Conservation (phyloP, 2,113 vertebrate genomes). For the Oncorhynchus tshawytscha region DNA sequence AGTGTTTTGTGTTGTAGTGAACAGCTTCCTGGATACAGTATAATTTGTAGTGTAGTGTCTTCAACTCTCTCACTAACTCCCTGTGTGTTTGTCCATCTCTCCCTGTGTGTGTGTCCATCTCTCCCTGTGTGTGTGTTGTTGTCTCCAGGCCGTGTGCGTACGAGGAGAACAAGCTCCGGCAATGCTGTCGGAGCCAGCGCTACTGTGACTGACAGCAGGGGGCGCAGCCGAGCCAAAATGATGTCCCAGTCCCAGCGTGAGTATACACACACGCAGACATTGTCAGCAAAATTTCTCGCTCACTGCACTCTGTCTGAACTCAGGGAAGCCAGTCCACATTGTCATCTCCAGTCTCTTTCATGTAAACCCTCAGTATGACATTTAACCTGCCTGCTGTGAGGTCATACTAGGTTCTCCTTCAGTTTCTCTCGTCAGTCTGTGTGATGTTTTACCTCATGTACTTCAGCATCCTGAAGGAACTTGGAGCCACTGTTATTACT, state of each 20-base stretch:
- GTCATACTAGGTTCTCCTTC: conserved; percentile 38
- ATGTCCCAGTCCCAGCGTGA: conserved; percentile 98
- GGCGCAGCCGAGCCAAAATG: conserved; percentile 94
- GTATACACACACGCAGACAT: conserved; percentile 43
- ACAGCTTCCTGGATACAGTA: neutral
- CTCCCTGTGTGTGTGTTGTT: neutral
- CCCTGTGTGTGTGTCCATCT: no score
- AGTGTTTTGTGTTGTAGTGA: neutral
- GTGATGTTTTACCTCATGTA: conserved; percentile 3
- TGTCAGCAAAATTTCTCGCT: neutral
- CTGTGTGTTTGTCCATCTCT: neutral
- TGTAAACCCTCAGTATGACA: conserved; percentile 30
- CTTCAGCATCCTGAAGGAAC: conserved; percentile 13
- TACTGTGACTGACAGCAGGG: conserved; percentile 85
- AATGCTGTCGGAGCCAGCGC: conserved; percentile 79
- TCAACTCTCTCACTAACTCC: neutral
- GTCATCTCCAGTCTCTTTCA: conserved; percentile 3
- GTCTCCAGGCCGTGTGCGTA: conserved; percentile 88
- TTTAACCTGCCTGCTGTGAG: neutral
- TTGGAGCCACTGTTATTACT: neutral
- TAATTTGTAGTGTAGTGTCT: neutral
- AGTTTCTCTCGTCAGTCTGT: conserved; percentile 19
- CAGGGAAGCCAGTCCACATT: neutral
- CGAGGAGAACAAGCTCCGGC: conserved; percentile 90
- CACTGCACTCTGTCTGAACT: neutral